These are phyloP conservation scores for Pseudochaenichthys georgianus DNA, from an alignment of 2,797 vertebrate genomes.

Conservation along the genomic window DNA sequence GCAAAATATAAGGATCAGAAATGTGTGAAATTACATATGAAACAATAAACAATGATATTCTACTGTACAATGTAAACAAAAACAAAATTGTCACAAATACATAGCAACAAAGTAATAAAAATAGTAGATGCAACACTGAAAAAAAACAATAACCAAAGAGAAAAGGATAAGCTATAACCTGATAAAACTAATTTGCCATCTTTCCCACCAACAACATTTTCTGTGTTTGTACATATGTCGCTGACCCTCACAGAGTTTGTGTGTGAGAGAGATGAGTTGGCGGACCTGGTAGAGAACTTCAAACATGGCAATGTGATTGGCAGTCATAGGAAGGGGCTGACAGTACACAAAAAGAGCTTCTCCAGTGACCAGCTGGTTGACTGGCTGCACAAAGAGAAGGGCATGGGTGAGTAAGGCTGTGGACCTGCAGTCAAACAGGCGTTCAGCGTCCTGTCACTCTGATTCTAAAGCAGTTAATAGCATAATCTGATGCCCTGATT, in stretches of 20 bases:
- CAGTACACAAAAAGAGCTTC: conserved; percentile 81
- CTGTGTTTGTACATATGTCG: conserved; percentile 47
- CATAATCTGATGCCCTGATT: background rate
- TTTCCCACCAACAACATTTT: background rate
- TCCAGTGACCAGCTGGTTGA: conserved; percentile 75
- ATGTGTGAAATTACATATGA: no score
- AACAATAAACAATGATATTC: no score
- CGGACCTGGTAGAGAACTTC: conserved; percentile 75
- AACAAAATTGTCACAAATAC: no score
- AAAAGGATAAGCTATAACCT: background rate
- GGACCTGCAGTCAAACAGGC: conserved; percentile 13
- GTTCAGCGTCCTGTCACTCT: conserved; percentile 1
- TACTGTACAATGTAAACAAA: no score
- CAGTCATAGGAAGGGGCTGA: conserved; percentile 75
- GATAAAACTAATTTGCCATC: background rate
- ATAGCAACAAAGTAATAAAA: no score
- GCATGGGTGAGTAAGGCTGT: conserved; percentile 73
- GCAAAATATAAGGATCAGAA: no score
- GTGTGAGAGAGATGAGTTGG: conserved; percentile 81
- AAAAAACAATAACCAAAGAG: no score
- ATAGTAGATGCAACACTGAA: no score
- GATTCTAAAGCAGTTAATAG: background rate
- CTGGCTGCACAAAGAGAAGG: conserved; percentile 78
- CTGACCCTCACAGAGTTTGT: conserved; percentile 68
- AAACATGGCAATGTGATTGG: conserved; percentile 77